Base-by-base conservation (phyloP, 2,888 invertebrate genomes). In the Smittia aterrima region DNA sequence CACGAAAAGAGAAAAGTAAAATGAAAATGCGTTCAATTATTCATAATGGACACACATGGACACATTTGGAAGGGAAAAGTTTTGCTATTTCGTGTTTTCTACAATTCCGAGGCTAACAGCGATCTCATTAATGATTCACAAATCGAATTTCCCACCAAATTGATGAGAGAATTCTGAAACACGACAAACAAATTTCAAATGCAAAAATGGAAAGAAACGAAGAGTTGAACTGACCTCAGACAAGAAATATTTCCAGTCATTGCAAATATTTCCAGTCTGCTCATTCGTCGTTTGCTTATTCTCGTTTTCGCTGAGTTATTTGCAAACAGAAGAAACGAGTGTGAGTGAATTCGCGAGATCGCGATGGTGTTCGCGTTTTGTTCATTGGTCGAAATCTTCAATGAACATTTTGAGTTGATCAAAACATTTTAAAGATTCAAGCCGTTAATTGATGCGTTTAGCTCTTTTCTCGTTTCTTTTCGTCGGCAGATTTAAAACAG, bases 1-100 rank as follows among this genome's bases (percentile, higher is more conserved):
- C 27, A 32, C 25, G 47, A 41, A 68, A 24, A 13, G 27, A 47
- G 16, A 24, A 22, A 41, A 58, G 2, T 20, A 58, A 58, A 62
- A 72, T 62, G 71, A 72, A 72, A 70, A 38, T 70, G 70, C n/a
- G 13, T 53, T 70, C 13, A 70, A 70, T 41, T 70, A 72, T 72
- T 58, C 25, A 72, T 72, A n/a, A 32, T 25, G 70, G 70, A 68
- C 68, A 24, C 1, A 32, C 27, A 54, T 18, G 70, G 18, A 62
- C 72, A 72, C 40, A 40, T 72, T 58, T 72, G 54, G 22, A 72
- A 20, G 38, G 58, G 20, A 72, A 62, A 72, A 62, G 62, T 72
- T 72, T 72, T 72, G 72, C 72, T 72, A 58, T 72, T 62, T 71
- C 71, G 38, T 58, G 32, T 62, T 18, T 72, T 20, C 6, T 3